Base-by-base conservation (phyloP, 2,797 vertebrate genomes). In the Toxotes lorentzi region DNA sequence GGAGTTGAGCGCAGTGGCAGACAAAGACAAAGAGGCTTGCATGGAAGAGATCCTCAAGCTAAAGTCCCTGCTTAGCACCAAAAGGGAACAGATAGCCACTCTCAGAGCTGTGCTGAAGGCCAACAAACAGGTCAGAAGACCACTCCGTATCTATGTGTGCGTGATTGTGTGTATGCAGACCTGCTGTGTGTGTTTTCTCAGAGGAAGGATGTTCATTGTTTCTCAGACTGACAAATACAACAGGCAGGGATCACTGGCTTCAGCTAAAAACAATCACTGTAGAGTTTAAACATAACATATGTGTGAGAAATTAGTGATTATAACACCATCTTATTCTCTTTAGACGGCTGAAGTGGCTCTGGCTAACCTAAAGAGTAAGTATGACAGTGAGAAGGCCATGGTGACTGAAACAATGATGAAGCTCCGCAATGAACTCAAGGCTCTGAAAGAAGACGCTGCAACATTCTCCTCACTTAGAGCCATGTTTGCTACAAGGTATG, bases 21-120 rank as follows among this genome's bases (percentile, higher is more conserved):
- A 99, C 90, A 98, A 97, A 90, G 98, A 99, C 93, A 97, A 97
- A 89, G 96, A 98, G 70, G 96, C 96, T 0, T 97, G 96, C 79
- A 97, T 99, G 96, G 96, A 95, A 69, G 98, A 99, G 94, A 99
- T 99, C 85, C 95, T 99, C 82, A 99, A 99, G 92, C 85, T 99
- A 59, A 99, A 98, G 85, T 99, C 98, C 3, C 92, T 99, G 87
- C 95, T 99, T 14, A 99, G 98, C 93, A 99, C 98, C 87, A 99
- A 99, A 93, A 94, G 98, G 81, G 98, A 99, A 59, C 98, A 99
- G 95, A 99, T 99, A 69, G 98, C 98, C 66, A 99, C 98, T 0
- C 95, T 99, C 72, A 95, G 98, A 89, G 97, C 98, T 0, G 98
- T 99, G 50, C 96, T 99, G 63, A 99, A 99, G 90, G 98, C 98